phyloP scores from a whole-genome alignment of 2,113 vertebrate species.

The Turdus rufiventris region DNA sequence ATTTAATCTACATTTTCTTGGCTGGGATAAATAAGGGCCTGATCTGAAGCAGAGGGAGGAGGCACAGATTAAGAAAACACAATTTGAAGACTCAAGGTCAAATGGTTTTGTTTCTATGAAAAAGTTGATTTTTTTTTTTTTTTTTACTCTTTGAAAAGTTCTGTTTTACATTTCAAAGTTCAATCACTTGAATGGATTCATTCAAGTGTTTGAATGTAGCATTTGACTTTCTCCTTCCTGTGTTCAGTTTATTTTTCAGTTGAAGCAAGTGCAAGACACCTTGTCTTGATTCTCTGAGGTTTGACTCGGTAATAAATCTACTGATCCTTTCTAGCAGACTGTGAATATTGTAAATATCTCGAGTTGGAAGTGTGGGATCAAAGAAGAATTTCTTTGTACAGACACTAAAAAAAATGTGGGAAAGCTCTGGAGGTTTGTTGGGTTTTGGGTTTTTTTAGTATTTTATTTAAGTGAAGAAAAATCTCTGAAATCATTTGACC shows the following conservation, averaged over 20 bases:
- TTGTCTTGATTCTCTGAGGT: not conserved
- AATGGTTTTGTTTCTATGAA: slow-evolving; percentile 38
- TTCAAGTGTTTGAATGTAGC: not conserved
- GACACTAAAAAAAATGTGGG: not conserved
- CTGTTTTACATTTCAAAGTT: not conserved
- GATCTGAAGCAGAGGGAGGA: not conserved
- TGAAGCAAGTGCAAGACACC: not conserved
- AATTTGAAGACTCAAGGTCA: slow-evolving; percentile 40
- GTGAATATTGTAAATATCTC: slow-evolving; percentile 58
- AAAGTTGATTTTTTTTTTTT: not conserved
- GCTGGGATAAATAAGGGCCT: not conserved
- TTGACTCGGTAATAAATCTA: slow-evolving; percentile 10
- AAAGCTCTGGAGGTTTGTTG: not conserved
- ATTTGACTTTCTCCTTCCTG: not conserved
- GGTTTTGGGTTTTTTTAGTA: not conserved
- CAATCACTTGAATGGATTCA: not conserved
- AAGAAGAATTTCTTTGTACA: slow-evolving; percentile 1
- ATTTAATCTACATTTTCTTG: not conserved
- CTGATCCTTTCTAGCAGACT: slow-evolving; percentile 38
- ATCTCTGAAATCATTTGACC: slow-evolving; percentile 52
- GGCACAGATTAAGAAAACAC: not conserved
- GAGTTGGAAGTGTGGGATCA: slow-evolving; percentile 14
- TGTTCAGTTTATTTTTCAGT: not conserved
- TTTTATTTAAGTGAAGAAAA: slow-evolving; percentile 36
- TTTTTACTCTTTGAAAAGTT: not conserved